These are phyloP conservation scores for Eupristina koningsbergeri DNA, from an alignment of 1,140 invertebrate species.

Conservation along the genomic window DNA sequence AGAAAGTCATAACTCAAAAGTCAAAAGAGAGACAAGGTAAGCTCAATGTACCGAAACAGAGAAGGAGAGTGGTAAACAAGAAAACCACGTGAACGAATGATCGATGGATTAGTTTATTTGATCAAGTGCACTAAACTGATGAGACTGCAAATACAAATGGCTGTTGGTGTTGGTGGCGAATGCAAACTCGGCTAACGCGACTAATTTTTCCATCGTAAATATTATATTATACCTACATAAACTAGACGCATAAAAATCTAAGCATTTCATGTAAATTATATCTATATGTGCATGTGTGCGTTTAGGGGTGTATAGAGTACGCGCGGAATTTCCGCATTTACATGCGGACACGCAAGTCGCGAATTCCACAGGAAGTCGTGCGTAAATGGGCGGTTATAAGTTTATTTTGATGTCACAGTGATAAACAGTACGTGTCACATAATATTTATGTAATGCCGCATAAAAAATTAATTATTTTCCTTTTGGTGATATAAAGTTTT, in stretches of 20 bases:
- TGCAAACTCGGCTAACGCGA: constrained; percentile 3
- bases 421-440: neutral
- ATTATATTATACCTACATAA: neutral
- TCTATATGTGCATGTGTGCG: too few species aligned
- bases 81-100: neutral
- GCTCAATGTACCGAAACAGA: neutral
- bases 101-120: constrained; percentile 32
- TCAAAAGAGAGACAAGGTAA: neutral
- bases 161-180: neutral
- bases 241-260: neutral
- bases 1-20: constrained; percentile 4
- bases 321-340: neutral
- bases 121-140: neutral
- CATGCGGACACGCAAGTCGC: neutral
- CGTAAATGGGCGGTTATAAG: neutral
- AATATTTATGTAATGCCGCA: neutral
- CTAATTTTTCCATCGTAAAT: constrained; percentile 27
- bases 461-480: neutral
- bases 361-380: neutral
- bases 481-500: neutral
- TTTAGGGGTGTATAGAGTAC: too few species aligned
- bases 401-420: neutral
- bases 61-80: neutral
- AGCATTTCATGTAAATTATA: neutral
- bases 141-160: neutral